A percentile compares a stretch with the other conserved stretches of the same genome.
Conservation (phyloP, 2,113 vertebrate genomes). For the Hirundichthys speculiger region DNA sequence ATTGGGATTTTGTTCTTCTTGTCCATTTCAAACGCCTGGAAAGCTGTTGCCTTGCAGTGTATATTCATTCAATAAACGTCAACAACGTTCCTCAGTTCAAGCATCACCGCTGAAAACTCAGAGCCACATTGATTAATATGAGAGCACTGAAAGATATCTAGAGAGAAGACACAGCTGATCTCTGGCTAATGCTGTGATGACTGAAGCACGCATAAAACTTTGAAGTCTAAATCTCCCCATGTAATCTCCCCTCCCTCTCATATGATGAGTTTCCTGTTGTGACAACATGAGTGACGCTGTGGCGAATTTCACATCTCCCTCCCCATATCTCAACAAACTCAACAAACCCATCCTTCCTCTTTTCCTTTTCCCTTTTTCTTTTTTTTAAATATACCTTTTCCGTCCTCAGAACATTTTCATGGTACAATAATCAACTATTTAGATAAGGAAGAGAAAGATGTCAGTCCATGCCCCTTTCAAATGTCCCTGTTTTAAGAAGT, state of each 20-base stretch:
- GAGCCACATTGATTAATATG: background rate
- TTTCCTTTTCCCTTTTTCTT: slow-evolving; percentile 34
- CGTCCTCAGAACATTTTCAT: too few relatives aligned
- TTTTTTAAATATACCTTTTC: background rate
- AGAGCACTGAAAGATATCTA: background rate
- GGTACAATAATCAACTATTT: too few relatives aligned
- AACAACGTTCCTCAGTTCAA: background rate
- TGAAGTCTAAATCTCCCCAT: background rate
- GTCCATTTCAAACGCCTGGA: slow-evolving; percentile 31
- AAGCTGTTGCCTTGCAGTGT: background rate
- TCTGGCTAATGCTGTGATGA: background rate
- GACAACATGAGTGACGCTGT: slow-evolving; percentile 20
- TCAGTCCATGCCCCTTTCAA: slow-evolving; percentile 22
- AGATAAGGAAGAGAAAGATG: slow-evolving; percentile 3
- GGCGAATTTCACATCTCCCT: slow-evolving; percentile 9
- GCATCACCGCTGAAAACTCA: background rate
- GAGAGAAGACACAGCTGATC: background rate
- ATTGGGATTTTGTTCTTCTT: background rate
- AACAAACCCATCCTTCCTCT: slow-evolving; percentile 32
- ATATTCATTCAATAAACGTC: background rate
- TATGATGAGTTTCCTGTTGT: slow-evolving; percentile 53
- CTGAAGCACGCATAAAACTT: background rate
- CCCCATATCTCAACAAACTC: background rate
- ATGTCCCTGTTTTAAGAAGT: background rate
- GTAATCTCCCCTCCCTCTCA: slow-evolving; percentile 17